Conservation (phyloP, 2,888 invertebrate genomes). For the Hirtodrosophila cameraria region DNA sequence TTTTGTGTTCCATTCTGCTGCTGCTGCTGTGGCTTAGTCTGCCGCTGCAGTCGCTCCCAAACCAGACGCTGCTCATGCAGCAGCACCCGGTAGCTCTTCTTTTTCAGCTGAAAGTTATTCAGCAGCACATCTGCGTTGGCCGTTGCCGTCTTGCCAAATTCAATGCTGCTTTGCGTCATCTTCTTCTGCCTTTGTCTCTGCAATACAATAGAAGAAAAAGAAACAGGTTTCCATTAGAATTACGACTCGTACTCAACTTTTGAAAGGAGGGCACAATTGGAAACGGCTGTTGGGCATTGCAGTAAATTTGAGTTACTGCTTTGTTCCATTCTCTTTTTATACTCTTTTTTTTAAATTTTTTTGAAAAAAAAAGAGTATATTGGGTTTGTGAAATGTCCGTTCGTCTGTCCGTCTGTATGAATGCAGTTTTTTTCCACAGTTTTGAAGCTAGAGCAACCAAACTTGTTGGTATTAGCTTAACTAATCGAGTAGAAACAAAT, state of each 20-base stretch:
- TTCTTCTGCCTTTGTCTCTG: conserved; percentile 46
- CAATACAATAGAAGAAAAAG: conserved; percentile 24
- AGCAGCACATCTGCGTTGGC: conserved; percentile 80
- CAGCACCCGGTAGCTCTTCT: conserved; percentile 87
- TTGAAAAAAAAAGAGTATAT: too few species aligned
- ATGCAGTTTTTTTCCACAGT: too few species aligned
- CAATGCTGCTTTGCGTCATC: conserved; percentile 66
- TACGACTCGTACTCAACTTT: conserved; percentile 23
- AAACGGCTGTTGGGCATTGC: not conserved
- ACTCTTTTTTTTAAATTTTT: too few species aligned
- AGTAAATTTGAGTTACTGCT: conserved; percentile 40
- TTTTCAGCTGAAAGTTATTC: conserved; percentile 87
- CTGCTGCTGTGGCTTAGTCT: conserved; percentile 17
- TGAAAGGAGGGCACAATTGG: not conserved
- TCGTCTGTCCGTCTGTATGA: too few species aligned
- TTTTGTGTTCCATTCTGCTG: conserved; percentile 27
- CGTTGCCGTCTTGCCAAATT: conserved; percentile 37
- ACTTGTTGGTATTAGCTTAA: too few species aligned
- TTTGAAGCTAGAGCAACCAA: too few species aligned
- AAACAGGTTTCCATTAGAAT: conserved; percentile 74
- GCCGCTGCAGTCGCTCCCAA: conserved; percentile 85
- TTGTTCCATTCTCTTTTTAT: conserved; percentile 51
- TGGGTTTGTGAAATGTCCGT: too few species aligned
- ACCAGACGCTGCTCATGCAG: conserved; percentile 87
- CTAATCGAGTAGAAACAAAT: too few species aligned